A percentile compares a stretch with the other conserved stretches of the same genome.
These are phyloP conservation scores for Heteropelma amictum DNA, from an alignment of 2,888 invertebrate species.

Conservation along the genomic window DNA sequence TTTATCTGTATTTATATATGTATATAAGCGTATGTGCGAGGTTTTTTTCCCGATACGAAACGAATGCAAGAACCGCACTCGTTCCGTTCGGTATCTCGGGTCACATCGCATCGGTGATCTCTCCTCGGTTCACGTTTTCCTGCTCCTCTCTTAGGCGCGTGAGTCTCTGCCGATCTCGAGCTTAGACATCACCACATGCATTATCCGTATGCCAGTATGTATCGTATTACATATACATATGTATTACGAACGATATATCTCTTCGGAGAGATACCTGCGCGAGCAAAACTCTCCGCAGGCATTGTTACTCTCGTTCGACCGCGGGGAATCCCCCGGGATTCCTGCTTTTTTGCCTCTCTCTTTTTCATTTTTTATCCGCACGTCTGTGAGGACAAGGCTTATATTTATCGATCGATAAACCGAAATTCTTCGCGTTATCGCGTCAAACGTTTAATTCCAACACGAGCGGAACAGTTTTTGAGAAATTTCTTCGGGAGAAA, in stretches of 20 bases:
- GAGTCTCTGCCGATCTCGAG: not conserved
- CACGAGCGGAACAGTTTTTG: too few species aligned
- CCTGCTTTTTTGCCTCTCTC: slow-evolving; percentile 23
- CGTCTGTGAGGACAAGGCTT: not conserved
- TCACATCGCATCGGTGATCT: slow-evolving; percentile 71
- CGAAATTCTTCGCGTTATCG: too few species aligned
- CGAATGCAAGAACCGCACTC: slow-evolving; percentile 66
- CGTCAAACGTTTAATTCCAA: too few species aligned
- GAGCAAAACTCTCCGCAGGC: not conserved
- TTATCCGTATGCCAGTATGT: not conserved
- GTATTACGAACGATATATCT: not conserved
- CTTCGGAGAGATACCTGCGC: not conserved
- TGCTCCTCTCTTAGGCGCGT: slow-evolving; percentile 8
- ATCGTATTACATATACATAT: not conserved
- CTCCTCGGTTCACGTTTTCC: slow-evolving; percentile 67
- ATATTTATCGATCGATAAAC: slow-evolving; percentile 23
- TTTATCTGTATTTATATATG: slow-evolving; percentile 49
- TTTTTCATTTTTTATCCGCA: not conserved
- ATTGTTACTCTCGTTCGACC: slow-evolving; percentile 46
- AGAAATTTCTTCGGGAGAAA: too few species aligned
- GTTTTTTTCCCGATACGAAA: slow-evolving; percentile 63
- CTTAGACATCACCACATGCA: slow-evolving; percentile 11
- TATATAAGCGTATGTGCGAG: not conserved
- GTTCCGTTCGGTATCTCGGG: slow-evolving; percentile 67
- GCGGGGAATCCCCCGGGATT: slow-evolving; percentile 39